Conservation (phyloP, 2,113 vertebrate species). For the Phodopus roborovskii region DNA sequence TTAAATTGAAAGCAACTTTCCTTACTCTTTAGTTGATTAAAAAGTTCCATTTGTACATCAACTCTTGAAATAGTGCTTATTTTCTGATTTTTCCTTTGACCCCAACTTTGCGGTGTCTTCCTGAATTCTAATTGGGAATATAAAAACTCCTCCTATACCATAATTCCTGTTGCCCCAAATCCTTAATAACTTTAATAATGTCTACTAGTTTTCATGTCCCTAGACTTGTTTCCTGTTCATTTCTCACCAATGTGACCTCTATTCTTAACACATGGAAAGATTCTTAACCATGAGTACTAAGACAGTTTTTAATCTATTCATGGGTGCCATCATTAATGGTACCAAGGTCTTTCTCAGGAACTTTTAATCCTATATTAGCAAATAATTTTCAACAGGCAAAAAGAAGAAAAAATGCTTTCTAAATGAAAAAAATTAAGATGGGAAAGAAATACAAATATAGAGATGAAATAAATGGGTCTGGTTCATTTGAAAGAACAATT, state of each 20-base stretch:
- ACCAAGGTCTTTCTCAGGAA: neutral
- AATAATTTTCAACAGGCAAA: neutral
- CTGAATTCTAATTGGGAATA: neutral
- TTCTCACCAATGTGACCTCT: neutral
- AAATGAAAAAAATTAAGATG: neutral
- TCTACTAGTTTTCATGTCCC: fast-evolving
- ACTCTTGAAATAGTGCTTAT: neutral
- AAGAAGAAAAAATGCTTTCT: neutral
- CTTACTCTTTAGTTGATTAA: neutral
- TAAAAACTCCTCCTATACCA: neutral
- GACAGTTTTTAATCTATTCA: neutral
- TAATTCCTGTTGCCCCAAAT: neutral
- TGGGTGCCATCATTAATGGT: neutral
- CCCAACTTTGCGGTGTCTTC: neutral
- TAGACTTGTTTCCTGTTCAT: neutral
- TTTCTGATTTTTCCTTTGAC: neutral
- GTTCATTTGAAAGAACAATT: neutral
- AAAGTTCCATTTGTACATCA: neutral
- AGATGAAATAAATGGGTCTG: neutral
- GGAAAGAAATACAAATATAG: neutral
- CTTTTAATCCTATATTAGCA: neutral
- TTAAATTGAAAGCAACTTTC: conserved; percentile 22
- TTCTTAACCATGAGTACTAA: neutral
- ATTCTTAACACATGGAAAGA: neutral
- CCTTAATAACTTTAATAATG: neutral